phyloP scores from a whole-genome alignment of 2,113 vertebrate species.

The Oryzias melastigma region DNA sequence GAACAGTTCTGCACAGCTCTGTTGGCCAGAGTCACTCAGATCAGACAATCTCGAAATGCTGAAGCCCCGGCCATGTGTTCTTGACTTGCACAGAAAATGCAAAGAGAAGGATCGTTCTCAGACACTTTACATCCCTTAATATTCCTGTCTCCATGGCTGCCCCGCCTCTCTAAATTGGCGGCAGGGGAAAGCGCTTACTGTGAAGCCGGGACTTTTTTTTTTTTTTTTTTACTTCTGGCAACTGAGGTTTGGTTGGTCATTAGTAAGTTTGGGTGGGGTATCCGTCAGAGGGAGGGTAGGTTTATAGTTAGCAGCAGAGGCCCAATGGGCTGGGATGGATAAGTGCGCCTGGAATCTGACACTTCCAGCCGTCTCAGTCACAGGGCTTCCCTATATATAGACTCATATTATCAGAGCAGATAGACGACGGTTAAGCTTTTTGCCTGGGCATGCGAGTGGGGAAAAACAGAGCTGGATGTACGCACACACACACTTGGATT shows the following conservation, averaged over 20 bases:
- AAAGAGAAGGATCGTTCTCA: slow-evolving; percentile 40
- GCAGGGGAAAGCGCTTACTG: slow-evolving; percentile 50
- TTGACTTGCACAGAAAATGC: slow-evolving; percentile 52
- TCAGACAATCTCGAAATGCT: slow-evolving; percentile 40
- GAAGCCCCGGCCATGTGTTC: slow-evolving; percentile 47
- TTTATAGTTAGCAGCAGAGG: slow-evolving; percentile 86
- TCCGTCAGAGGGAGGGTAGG: slow-evolving; percentile 52
- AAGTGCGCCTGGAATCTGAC: slow-evolving; percentile 80
- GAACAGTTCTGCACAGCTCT: slow-evolving; percentile 31
- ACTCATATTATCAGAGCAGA: slow-evolving; percentile 70
- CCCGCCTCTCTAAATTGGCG: slow-evolving; percentile 57
- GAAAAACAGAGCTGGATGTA: slow-evolving; percentile 16
- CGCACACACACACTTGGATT: slow-evolving; percentile 16
- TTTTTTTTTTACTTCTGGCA: slow-evolving; percentile 60
- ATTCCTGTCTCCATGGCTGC: slow-evolving; percentile 56
- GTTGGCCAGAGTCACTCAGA: slow-evolving; percentile 25
- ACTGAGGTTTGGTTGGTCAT: slow-evolving; percentile 59
- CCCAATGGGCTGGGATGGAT: slow-evolving; percentile 71
- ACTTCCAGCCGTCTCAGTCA: slow-evolving; percentile 77
- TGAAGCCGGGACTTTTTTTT: slow-evolving; percentile 59
- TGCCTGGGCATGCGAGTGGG: slow-evolving; percentile 16
- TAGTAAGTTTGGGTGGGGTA: slow-evolving; percentile 47
- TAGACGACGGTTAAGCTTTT: slow-evolving; percentile 48
- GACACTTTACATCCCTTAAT: slow-evolving; percentile 41
- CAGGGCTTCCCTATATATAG: slow-evolving; percentile 84